phyloP scores from a whole-genome alignment of 1,140 invertebrate species.

The Chironomus tepperi region DNA sequence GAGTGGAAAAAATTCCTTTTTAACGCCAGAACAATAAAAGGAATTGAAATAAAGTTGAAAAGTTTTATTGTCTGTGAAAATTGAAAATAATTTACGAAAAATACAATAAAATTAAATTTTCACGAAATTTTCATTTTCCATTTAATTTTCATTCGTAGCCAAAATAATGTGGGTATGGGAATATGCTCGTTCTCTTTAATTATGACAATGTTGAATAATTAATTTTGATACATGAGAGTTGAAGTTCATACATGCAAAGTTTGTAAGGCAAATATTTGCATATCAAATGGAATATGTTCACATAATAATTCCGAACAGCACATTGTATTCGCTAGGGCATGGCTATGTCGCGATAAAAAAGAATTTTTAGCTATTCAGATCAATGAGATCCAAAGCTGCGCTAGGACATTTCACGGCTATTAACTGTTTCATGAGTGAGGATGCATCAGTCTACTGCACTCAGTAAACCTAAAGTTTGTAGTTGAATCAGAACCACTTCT shows the following conservation, averaged over 20 bases:
- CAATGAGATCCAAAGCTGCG: no score
- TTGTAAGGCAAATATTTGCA: slow-evolving; percentile 21
- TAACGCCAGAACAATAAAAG: background rate
- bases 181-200: background rate
- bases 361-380: no score
- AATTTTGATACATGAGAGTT: slow-evolving; percentile 17
- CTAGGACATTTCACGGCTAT: no score
- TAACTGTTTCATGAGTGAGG: no score
- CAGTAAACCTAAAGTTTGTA: no score
- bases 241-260: background rate
- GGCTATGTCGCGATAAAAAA: no score
- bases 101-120: slow-evolving; percentile 22
- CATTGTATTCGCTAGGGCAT: no score
- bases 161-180: background rate
- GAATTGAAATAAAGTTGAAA: background rate
- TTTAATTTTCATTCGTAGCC: slow-evolving; percentile 3
- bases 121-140: background rate
- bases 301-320: no score
- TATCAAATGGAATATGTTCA: slow-evolving; percentile 3
- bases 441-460: no score
- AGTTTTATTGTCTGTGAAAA: slow-evolving; percentile 23
- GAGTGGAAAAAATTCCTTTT: background rate
- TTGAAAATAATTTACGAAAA: slow-evolving; percentile 8
- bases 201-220: slow-evolving; percentile 23
- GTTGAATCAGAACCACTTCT: no score